Evolutionary conservation across 2,888 invertebrate genomes (phyloP), one percentile per base, ranked within the genome.

Genomic region (Campoletis raptor): DNA sequence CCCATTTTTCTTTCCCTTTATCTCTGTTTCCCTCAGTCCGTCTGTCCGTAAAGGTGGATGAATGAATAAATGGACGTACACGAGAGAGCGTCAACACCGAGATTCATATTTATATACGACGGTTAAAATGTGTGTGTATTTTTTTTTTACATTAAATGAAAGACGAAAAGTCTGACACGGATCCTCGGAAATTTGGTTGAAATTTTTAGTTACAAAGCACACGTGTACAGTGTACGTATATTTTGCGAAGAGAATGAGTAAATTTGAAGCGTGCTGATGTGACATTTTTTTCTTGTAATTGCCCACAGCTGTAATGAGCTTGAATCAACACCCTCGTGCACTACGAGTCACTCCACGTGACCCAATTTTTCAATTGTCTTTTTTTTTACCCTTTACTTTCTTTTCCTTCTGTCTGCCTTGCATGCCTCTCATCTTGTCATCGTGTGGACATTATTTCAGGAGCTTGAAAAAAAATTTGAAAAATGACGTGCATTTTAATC

Each of bases 21-120:
- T 84, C 74, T 86, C 69, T 30, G 48, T 78, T 69, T 80, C 78
- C 70, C 85, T 76, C 72, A 80, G 89, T 90, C 87, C 87, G 86
- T 74, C 85, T 87, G 87, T 87, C 86, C 90, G 88, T 89, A 88
- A 86, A 79, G 88, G 88, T 87, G 88, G 88, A 89, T 91, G 91
- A 90, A 92, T 91, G 91, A 89, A 91, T 91, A 91, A 92, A 90
- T 90, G 90, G 88, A 90, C 87, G 88, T 30, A 90, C 87, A 74
- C 36, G 54, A 40, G 37, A 67, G 73, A 70, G 73, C 30, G 40
- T 72, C 18, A 57, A 30, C 54, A 8, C 24, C 36, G 30, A 69
- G 69, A 79, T 79, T 70, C 36, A 18, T 70, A 57, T 69, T 52
- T 69, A 40, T 69, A 42, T 52, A 78, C n/a, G 36, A 36, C 10